Evolutionary conservation across 1,140 invertebrate species (phyloP).

Genomic region (Paraescarpia echinospica): DNA sequence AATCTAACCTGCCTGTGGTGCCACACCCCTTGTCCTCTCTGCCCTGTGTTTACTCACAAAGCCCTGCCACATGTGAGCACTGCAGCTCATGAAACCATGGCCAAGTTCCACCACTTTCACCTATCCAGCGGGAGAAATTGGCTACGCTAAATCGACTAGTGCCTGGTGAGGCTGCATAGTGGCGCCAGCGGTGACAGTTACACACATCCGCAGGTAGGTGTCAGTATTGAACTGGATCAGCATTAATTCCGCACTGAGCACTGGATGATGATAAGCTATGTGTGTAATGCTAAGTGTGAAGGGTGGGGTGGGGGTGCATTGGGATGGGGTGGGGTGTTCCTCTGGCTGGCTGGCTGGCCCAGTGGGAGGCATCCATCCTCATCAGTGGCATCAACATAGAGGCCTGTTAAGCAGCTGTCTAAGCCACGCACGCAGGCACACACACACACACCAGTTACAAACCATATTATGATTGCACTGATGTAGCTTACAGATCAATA

Average conservation of each 20-base stretch:
- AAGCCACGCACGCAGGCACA: not conserved
- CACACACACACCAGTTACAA: not conserved
- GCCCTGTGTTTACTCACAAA: not conserved
- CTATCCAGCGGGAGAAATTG: not conserved
- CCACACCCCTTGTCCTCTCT: not conserved
- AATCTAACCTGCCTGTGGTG: not conserved
- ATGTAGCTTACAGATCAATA: not conserved
- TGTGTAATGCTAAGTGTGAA: conserved; percentile 5
- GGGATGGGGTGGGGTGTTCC: too few relatives aligned
- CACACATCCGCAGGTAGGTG: not conserved
- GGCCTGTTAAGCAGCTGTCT: not conserved
- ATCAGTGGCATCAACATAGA: not conserved
- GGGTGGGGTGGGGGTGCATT: not conserved
- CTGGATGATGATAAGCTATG: not conserved
- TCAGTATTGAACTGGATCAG: not conserved
- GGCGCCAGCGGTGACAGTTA: not conserved
- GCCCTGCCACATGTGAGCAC: not conserved
- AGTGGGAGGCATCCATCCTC: not conserved
- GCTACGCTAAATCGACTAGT: not conserved
- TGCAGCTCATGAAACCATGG: not conserved
- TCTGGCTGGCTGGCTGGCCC: not conserved
- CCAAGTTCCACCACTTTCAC: not conserved
- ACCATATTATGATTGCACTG: conserved; percentile 5
- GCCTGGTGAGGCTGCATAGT: not conserved
- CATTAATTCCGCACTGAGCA: not conserved